Percentiles rank a stretch among this genome's conserved stretches.
These are phyloP conservation scores for Neodiprion virginianus DNA, from an alignment of 1,140 invertebrate genomes.

Conservation along the genomic window DNA sequence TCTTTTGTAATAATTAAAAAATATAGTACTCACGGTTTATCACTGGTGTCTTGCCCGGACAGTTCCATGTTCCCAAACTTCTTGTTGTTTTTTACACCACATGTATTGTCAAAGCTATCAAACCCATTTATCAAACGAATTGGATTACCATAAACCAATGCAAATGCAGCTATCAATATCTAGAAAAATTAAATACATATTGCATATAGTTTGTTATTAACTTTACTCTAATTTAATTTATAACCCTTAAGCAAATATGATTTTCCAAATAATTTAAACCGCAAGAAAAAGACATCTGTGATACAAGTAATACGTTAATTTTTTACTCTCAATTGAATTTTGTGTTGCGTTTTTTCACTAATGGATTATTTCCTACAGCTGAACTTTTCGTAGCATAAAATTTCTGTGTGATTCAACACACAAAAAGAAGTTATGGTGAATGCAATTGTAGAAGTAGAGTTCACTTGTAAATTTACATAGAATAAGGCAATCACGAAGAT, in stretches of 20 bases:
- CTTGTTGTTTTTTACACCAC: slow-evolving; percentile 82
- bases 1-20: background rate
- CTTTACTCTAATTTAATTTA: slow-evolving; percentile 21
- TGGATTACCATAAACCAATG: slow-evolving; percentile 89
- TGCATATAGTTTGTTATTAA: slow-evolving; percentile 15
- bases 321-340: too few relatives aligned
- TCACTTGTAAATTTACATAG: too few relatives aligned
- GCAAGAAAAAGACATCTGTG: slow-evolving; percentile 12
- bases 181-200: slow-evolving; percentile 53
- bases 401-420: too few relatives aligned
- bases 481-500: too few relatives aligned
- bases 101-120: slow-evolving; percentile 96
- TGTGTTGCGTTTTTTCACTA: too few relatives aligned
- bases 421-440: too few relatives aligned
- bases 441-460: too few relatives aligned
- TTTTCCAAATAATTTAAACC: slow-evolving; percentile 1
- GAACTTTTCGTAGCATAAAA: too few relatives aligned
- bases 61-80: slow-evolving; percentile 75
- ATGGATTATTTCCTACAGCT: too few relatives aligned
- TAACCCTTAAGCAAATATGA: slow-evolving; percentile 8
- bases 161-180: slow-evolving; percentile 87
- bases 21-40: slow-evolving; percentile 69
- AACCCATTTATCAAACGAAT: slow-evolving; percentile 88
- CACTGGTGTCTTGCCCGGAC: slow-evolving; percentile 81
- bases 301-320: background rate